phyloP scores from a whole-genome alignment of 2,113 vertebrate species.

The Ranitomeya variabilis region DNA sequence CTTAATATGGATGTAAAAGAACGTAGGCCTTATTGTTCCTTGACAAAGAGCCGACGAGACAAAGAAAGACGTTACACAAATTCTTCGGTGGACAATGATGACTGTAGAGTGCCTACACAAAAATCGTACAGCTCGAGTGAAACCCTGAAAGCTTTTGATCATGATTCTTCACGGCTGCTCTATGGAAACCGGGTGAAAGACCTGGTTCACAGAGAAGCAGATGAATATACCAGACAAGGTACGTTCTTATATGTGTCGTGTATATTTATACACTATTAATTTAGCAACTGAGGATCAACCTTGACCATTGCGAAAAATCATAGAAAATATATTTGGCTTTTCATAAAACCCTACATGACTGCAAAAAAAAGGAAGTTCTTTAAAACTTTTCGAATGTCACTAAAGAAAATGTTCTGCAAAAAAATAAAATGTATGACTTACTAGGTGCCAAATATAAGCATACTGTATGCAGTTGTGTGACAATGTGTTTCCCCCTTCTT shows the following conservation, averaged over 20 bases:
- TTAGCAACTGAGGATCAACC: slow-evolving; percentile 23
- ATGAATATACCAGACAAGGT: slow-evolving; percentile 92
- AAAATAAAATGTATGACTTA: not conserved
- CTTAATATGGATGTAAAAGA: slow-evolving; percentile 99
- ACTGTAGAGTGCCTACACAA: slow-evolving; percentile 92
- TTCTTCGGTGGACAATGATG: slow-evolving; percentile 85
- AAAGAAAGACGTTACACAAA: slow-evolving; percentile 88
- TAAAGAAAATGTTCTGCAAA: not conserved
- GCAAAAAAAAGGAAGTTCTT: not conserved
- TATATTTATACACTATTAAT: slow-evolving; percentile 15
- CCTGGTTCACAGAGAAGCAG: slow-evolving; percentile 87
- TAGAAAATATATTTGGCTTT: slow-evolving; percentile 11
- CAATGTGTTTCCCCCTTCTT: too few relatives aligned
- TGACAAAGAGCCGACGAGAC: slow-evolving; percentile 92
- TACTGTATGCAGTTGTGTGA: too few relatives aligned
- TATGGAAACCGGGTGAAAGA: slow-evolving; percentile 92
- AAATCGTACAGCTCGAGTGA: slow-evolving; percentile 98
- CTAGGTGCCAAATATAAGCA: not conserved
- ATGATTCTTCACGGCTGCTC: slow-evolving; percentile 89
- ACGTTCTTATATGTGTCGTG: slow-evolving; percentile 52
- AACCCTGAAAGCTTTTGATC: slow-evolving; percentile 94
- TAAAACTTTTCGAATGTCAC: not conserved
- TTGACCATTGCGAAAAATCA: not conserved
- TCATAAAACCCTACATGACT: not conserved
- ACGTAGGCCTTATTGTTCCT: slow-evolving; percentile 94